Percentiles rank a stretch among this genome's conserved stretches.
phyloP scores from a whole-genome alignment of 2,888 invertebrate genomes.

The Rhopalosiphum nymphaeae region DNA sequence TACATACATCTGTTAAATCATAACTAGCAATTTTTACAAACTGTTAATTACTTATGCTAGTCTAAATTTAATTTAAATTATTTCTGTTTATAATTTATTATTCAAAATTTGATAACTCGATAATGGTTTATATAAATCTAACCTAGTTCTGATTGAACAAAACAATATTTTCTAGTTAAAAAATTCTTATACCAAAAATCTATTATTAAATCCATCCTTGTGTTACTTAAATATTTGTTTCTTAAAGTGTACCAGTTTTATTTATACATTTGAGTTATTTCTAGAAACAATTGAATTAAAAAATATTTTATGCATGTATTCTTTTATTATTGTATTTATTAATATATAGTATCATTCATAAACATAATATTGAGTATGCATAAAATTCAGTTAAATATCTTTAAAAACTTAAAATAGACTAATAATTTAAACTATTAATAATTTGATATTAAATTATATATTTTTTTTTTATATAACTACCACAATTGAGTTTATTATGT shows the following conservation, averaged over 20 bases:
- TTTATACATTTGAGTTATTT: slow-evolving; percentile 1
- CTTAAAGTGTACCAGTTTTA: background rate
- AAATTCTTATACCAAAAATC: slow-evolving; percentile 22
- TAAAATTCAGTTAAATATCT: background rate
- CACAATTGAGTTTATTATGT: background rate
- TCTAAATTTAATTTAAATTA: background rate
- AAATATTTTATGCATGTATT: background rate
- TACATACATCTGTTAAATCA: background rate
- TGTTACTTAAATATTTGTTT: slow-evolving; percentile 36
- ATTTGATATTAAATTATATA: background rate
- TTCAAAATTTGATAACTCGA: background rate
- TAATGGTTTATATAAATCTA: background rate
- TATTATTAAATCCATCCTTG: slow-evolving; percentile 35
- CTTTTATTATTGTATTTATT: background rate
- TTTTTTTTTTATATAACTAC: background rate
- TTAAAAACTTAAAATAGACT: background rate
- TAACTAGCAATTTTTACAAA: background rate
- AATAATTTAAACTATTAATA: background rate
- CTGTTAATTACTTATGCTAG: background rate
- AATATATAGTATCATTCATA: background rate
- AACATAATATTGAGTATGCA: background rate
- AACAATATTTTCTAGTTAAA: background rate
- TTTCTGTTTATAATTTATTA: background rate
- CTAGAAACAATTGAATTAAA: background rate
- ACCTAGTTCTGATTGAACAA: background rate